These are phyloP conservation scores for Gobio gobio DNA, from an alignment of 2,113 vertebrate genomes.

Conservation along the genomic window DNA sequence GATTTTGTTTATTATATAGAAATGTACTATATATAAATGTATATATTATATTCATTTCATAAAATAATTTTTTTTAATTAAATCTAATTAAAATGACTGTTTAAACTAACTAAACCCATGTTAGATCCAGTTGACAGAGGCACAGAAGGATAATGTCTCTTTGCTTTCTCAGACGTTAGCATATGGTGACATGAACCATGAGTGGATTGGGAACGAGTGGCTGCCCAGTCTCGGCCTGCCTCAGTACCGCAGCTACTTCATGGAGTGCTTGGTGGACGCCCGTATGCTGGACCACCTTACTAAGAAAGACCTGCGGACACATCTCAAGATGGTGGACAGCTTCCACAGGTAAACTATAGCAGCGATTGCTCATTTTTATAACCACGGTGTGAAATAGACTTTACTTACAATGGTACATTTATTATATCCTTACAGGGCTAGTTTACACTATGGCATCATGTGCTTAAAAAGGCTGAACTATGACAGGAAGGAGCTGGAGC, in stretches of 20 bases:
- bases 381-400: background rate
- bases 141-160: background rate
- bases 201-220: slow-evolving; percentile 99
- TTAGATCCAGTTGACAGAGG: background rate
- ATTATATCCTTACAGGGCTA: slow-evolving; percentile 78
- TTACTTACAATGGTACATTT: background rate
- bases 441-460: slow-evolving; percentile 97
- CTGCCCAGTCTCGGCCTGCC: slow-evolving; percentile 93
- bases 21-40: too few relatives aligned
- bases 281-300: slow-evolving; percentile 97
- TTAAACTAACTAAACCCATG: background rate
- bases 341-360: slow-evolving; percentile 86
- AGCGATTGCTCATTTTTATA: background rate
- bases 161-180: slow-evolving; percentile 83
- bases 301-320: slow-evolving; percentile 95
- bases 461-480: slow-evolving; percentile 98
- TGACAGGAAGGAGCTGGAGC: slow-evolving; percentile 94
- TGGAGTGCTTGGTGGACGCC: slow-evolving; percentile 96
- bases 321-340: slow-evolving; percentile 98
- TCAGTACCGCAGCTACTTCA: slow-evolving; percentile 97
- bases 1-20: too few relatives aligned
- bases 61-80: background rate
- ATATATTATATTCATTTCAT: too few relatives aligned
- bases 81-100: background rate
- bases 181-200: slow-evolving; percentile 98